phyloP scores from a whole-genome alignment of 1,140 invertebrate species.

The Steinernema feltiae region DNA sequence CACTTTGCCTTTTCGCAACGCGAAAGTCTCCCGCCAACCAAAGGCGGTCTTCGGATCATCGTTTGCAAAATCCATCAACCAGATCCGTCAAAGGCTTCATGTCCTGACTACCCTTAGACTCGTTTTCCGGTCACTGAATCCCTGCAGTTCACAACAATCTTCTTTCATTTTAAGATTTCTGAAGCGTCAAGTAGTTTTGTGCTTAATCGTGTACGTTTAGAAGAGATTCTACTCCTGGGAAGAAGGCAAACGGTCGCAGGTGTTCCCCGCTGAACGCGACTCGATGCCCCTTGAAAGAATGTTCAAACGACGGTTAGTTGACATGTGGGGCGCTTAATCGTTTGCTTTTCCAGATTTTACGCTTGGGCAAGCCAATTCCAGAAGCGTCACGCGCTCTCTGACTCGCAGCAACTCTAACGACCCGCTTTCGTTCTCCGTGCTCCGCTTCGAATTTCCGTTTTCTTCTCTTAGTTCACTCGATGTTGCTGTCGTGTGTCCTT shows the following conservation, averaged over 20 bases:
- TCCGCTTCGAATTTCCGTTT: not conserved
- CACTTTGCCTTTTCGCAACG: not conserved
- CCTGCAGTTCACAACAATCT: no score
- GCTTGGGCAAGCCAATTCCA: constrained; percentile 2
- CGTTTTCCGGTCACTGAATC: no score
- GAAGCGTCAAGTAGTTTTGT: not conserved
- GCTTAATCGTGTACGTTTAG: not conserved
- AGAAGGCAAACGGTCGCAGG: not conserved
- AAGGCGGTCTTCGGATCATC: no score
- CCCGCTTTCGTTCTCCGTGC: not conserved
- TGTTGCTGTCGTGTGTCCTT: not conserved
- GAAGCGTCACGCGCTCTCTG: not conserved
- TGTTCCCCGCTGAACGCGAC: not conserved
- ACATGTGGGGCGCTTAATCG: not conserved
- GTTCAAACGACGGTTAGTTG: not conserved
- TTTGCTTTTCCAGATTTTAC: not conserved
- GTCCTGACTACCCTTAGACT: no score
- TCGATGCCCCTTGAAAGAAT: not conserved
- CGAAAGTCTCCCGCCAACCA: not conserved
- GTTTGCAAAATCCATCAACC: no score
- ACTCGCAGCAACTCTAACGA: not conserved
- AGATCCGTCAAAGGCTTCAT: no score
- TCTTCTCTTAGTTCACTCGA: not conserved
- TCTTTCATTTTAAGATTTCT: not conserved
- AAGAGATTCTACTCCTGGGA: constrained; percentile 1